Evolutionary conservation across 2,113 vertebrate genomes (phyloP).

Genomic region (Pelodiscus sinensis): DNA sequence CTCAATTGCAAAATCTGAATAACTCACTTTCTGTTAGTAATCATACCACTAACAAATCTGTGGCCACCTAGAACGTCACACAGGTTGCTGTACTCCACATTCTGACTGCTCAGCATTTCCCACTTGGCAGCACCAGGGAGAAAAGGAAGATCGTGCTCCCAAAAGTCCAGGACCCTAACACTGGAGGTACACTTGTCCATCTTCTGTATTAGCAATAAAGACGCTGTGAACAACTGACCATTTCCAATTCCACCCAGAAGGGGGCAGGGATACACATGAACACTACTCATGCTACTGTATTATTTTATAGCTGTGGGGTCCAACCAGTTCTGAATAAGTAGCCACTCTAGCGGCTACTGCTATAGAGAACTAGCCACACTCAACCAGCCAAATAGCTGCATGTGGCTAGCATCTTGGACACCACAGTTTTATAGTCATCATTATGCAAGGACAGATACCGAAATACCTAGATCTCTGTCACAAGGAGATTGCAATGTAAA

Average conservation of each 20-base stretch:
- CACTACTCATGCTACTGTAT: background rate
- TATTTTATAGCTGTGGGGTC: background rate
- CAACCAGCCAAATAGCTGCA: no score
- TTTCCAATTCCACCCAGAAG: background rate
- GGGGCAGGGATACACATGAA: background rate
- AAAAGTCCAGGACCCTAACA: background rate
- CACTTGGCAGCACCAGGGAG: background rate
- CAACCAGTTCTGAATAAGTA: no score
- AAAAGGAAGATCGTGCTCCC: background rate
- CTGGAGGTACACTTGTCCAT: no score
- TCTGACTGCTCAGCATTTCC: background rate
- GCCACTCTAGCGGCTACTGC: no score
- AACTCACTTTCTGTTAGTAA: background rate
- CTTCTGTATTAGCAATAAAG: background rate
- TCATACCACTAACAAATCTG: background rate
- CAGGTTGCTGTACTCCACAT: background rate
- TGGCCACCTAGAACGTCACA: background rate
- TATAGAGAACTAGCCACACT: no score
- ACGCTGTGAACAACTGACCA: background rate
- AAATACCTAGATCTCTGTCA: fast-evolving
- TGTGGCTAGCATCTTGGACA: no score
- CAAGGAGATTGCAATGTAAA: background rate
- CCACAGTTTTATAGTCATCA: background rate
- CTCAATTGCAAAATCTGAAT: background rate
- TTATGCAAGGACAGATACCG: background rate